Evolutionary conservation across 2,888 invertebrate species (phyloP).

Genomic region (Epirrhoe tristata): DNA sequence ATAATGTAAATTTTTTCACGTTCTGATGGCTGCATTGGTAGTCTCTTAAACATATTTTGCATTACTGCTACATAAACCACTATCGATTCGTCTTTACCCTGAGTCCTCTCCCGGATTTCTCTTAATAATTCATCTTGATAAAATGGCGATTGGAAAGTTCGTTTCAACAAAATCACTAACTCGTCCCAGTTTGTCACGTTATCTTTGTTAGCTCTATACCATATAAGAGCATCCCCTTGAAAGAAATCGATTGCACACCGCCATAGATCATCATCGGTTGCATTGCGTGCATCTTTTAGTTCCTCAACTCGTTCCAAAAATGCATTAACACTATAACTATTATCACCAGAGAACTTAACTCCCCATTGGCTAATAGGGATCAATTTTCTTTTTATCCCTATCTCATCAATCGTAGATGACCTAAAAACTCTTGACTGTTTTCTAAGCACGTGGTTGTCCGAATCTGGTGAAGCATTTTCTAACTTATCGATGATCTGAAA

Average conservation of each 20-base stretch:
- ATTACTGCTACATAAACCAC: neutral
- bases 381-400: neutral
- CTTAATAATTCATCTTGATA: neutral
- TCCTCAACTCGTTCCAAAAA: neutral
- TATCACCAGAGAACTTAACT: constrained; percentile 5
- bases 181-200: neutral
- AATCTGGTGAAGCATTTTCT: neutral
- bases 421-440: neutral
- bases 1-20: constrained; percentile 7
- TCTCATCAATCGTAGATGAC: neutral
- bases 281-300: neutral
- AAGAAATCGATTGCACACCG: neutral
- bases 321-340: neutral
- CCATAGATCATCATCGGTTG: neutral
- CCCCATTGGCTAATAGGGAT: constrained; percentile 8
- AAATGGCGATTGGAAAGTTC: constrained; percentile 3
- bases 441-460: neutral
- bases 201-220: neutral
- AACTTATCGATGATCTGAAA: neutral
- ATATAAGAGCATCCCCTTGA: neutral
- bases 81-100: neutral
- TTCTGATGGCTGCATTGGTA: neutral
- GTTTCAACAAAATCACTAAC: neutral
- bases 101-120: neutral
- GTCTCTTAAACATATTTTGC: constrained; percentile 1